Evolutionary conservation across 2,888 invertebrate genomes (phyloP).

Genomic region (Isotomurus palustris): DNA sequence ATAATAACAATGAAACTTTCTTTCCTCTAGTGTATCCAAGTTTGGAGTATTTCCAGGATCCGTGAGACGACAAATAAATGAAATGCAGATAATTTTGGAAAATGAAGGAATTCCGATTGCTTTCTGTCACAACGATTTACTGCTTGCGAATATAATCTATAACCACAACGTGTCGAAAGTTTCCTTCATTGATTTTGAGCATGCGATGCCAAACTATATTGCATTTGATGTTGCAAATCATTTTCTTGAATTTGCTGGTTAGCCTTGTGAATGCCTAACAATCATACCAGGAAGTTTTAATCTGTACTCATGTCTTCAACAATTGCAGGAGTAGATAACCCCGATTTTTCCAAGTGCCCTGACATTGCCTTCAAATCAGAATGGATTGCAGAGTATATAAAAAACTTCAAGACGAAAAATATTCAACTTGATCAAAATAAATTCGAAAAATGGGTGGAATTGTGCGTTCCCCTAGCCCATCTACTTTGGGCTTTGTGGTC

Average conservation of each 20-base stretch:
- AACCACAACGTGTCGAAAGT: conserved; percentile 64
- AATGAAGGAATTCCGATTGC: conserved; percentile 67
- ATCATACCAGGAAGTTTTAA: too few relatives aligned
- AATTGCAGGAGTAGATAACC: conserved; percentile 61
- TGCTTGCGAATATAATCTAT: conserved; percentile 89
- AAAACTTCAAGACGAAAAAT: conserved; percentile 55
- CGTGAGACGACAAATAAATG: conserved; percentile 52
- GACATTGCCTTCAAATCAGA: conserved; percentile 66
- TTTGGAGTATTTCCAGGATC: conserved; percentile 52
- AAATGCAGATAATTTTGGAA: conserved; percentile 61
- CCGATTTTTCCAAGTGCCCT: conserved; percentile 70
- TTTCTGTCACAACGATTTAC: conserved; percentile 95
- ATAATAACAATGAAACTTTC: background rate
- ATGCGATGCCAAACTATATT: conserved; percentile 88
- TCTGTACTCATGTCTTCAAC: too few relatives aligned
- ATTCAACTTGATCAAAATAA: conserved; percentile 11
- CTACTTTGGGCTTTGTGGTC: conserved; percentile 92
- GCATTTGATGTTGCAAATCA: conserved; percentile 97
- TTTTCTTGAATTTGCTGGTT: conserved; percentile 95
- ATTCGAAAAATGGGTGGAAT: conserved; percentile 40
- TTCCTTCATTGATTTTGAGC: conserved; percentile 96
- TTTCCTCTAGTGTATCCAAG: conserved; percentile 53
- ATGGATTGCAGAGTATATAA: conserved; percentile 76
- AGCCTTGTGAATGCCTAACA: too few relatives aligned
- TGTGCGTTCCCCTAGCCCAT: conserved; percentile 57